Evolutionary conservation across 2,797 vertebrate genomes (phyloP).

Genomic region (Psittacula derbiana): DNA sequence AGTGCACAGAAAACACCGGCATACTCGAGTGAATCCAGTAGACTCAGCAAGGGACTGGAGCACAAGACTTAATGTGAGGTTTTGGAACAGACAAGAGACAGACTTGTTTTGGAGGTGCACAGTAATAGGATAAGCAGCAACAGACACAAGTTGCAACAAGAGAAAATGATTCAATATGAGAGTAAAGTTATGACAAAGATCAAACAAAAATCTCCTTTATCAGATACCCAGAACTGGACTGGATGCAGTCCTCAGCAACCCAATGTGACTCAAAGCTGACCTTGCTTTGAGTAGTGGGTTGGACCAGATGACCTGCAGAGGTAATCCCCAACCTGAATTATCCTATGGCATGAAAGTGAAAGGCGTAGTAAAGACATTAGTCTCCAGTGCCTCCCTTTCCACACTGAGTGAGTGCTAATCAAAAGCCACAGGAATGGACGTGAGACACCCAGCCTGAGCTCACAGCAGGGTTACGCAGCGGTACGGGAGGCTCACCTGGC

Average conservation of each 20-base stretch:
- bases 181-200: background rate
- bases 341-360: background rate
- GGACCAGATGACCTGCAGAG: background rate
- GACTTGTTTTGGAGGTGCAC: background rate
- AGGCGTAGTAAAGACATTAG: background rate
- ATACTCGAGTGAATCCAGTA: background rate
- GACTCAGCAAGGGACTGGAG: background rate
- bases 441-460: background rate
- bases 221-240: background rate
- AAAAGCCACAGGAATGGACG: conserved; percentile 1
- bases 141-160: background rate
- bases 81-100: background rate
- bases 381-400: background rate
- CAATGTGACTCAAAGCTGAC: background rate
- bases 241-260: background rate
- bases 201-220: background rate
- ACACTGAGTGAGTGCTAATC: background rate
- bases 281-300: background rate
- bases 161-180: background rate
- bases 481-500: conserved; percentile 67
- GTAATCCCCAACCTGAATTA: conserved; percentile 14
- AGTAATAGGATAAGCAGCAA: background rate
- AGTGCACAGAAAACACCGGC: background rate
- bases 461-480: background rate
- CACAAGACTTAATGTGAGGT: background rate